A percentile compares a stretch with the other conserved stretches of the same genome.
Evolutionary conservation across 2,113 vertebrate genomes (phyloP).

Genomic region (Hippocampus barbouri): DNA sequence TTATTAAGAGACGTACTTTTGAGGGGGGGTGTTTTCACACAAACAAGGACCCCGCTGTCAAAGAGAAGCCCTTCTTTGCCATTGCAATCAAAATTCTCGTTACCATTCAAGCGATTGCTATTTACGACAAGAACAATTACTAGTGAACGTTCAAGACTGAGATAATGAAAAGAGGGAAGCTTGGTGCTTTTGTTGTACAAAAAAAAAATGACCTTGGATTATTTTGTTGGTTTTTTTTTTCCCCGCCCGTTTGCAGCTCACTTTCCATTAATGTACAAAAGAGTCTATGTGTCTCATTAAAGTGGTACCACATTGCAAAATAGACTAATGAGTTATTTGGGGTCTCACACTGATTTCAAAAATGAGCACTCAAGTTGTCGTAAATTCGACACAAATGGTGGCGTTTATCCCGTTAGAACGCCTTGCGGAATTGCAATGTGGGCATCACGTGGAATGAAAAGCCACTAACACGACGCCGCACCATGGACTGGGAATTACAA

Average conservation of each 20-base stretch:
- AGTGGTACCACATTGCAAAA: constrained; percentile 23
- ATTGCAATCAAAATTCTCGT: constrained; percentile 67
- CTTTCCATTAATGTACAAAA: constrained; percentile 64
- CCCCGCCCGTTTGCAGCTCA: constrained; percentile 31
- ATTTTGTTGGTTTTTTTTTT: constrained; percentile 26
- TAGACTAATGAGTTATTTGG: constrained; percentile 25
- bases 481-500: constrained; percentile 24
- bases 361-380: constrained; percentile 5
- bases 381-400: constrained; percentile 11
- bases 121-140: constrained; percentile 59
- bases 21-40: background rate
- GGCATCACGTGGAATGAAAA: constrained; percentile 24
- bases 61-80: constrained; percentile 43
- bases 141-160: constrained; percentile 39
- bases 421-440: constrained; percentile 3
- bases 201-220: constrained; percentile 14
- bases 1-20: constrained; percentile 15
- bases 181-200: constrained; percentile 25
- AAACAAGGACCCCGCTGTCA: background rate
- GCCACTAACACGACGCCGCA: constrained; percentile 26
- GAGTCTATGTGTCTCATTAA: constrained; percentile 56
- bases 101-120: constrained; percentile 41
- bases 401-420: background rate
- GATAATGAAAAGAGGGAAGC: constrained; percentile 45
- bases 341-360: constrained; percentile 25